A percentile compares a stretch with the other conserved stretches of the same genome.
These are phyloP conservation scores for Aphis gossypii DNA, from an alignment of 1,140 invertebrate genomes.

Conservation along the genomic window DNA sequence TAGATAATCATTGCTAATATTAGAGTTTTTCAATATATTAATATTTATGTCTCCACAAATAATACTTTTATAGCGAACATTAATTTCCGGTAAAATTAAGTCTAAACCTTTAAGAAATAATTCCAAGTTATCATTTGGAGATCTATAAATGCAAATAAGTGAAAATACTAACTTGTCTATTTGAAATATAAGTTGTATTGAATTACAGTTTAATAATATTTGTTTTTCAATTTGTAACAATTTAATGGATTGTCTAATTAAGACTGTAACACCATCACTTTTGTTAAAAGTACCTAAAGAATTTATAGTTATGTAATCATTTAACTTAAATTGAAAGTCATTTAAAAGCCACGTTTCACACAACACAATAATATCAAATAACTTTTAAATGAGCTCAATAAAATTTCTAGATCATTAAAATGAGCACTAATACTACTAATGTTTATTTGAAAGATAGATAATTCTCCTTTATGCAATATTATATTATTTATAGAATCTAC, in stretches of 20 bases:
- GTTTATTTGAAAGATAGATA: neutral
- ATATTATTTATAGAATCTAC: neutral
- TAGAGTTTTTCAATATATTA: neutral
- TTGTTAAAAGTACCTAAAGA: too few species aligned
- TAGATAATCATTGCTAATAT: neutral
- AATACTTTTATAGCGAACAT: neutral
- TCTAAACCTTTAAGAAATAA: neutral
- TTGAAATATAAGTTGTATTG: conserved; percentile 6
- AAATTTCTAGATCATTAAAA: neutral
- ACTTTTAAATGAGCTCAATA: too few species aligned
- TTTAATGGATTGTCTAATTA: neutral
- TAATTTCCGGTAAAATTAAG: neutral
- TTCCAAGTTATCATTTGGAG: neutral
- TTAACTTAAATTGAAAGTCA: too few species aligned
- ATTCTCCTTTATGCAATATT: neutral
- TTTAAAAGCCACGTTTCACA: too few species aligned
- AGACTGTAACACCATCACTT: neutral
- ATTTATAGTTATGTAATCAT: too few species aligned
- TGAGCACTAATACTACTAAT: neutral
- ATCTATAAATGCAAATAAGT: neutral
- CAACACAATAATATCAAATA: too few species aligned
- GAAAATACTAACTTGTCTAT: neutral
- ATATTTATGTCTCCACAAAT: neutral
- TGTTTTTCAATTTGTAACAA: neutral
- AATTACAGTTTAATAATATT: neutral